Evolutionary conservation across 2,888 invertebrate genomes (phyloP).

Genomic region (Allophyes oxyacanthae): DNA sequence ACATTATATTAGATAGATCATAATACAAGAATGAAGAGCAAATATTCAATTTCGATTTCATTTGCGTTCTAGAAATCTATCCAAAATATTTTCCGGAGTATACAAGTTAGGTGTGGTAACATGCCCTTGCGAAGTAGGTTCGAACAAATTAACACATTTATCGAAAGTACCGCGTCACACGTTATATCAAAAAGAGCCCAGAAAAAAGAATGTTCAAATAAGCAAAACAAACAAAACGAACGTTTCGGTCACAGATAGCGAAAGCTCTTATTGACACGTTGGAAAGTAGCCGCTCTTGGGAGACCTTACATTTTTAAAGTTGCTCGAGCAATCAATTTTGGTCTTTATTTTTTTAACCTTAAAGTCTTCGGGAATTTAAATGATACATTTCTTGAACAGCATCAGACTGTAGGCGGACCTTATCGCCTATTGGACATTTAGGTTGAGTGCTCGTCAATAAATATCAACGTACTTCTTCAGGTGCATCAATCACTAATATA

Average conservation of each 20-base stretch:
- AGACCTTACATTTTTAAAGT: slow-evolving; percentile 60
- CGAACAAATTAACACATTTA: slow-evolving; percentile 65
- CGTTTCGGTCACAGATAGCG: slow-evolving; percentile 85
- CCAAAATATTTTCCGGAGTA: slow-evolving; percentile 5
- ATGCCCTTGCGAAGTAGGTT: slow-evolving; percentile 51
- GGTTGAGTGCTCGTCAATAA: slow-evolving; percentile 75
- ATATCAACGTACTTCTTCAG: slow-evolving; percentile 49
- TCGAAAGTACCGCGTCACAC: slow-evolving; percentile 65
- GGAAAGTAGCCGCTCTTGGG: slow-evolving; percentile 79
- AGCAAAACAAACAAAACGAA: slow-evolving; percentile 80
- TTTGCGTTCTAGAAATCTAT: slow-evolving; percentile 14
- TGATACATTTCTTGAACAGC: slow-evolving; percentile 42
- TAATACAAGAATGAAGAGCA: too few relatives aligned
- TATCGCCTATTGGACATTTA: slow-evolving; percentile 79
- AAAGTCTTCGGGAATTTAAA: slow-evolving; percentile 47
- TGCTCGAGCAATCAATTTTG: slow-evolving; percentile 50
- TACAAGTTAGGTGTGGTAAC: slow-evolving; percentile 30
- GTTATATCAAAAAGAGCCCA: slow-evolving; percentile 63
- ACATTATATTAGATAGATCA: too few relatives aligned
- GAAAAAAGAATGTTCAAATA: slow-evolving; percentile 78
- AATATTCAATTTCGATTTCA: slow-evolving; percentile 12
- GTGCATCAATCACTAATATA: slow-evolving; percentile 57
- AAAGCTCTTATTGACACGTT: slow-evolving; percentile 88
- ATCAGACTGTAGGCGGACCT: slow-evolving; percentile 74
- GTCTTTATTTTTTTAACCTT: slow-evolving; percentile 55